phyloP scores from a whole-genome alignment of 1,140 invertebrate species.

The Aphaenogaster floridana region DNA sequence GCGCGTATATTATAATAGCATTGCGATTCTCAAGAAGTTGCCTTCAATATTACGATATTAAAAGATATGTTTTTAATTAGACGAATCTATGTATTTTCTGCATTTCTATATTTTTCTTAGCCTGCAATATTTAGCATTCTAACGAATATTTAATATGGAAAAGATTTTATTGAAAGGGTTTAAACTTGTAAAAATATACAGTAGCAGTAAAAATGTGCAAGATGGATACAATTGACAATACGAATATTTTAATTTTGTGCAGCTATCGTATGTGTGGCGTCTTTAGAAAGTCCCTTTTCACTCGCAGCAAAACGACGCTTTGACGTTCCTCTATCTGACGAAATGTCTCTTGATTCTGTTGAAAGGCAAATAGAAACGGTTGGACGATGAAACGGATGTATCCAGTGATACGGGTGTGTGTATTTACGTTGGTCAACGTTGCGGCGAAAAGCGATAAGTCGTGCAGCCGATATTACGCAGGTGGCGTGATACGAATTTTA shows the following conservation, averaged over 20 bases:
- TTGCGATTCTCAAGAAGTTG: background rate
- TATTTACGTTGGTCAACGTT: constrained; percentile 59
- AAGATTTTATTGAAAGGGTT: background rate
- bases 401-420: constrained; percentile 47
- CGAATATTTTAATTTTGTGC: constrained; percentile 26
- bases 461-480: constrained; percentile 62
- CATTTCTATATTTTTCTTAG: background rate
- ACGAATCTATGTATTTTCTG: background rate
- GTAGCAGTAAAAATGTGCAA: background rate
- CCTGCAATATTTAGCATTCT: background rate
- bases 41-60: background rate
- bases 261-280: background rate
- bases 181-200: background rate
- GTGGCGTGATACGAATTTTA: constrained; percentile 61
- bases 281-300: background rate
- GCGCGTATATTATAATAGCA: background rate
- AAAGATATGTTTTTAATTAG: constrained; percentile 9
- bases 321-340: constrained; percentile 41
- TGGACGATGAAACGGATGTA: constrained; percentile 40
- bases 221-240: background rate
- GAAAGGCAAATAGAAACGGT: constrained; percentile 69
- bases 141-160: background rate
- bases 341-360: constrained; percentile 66
- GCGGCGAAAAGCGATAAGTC: constrained; percentile 70
- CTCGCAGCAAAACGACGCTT: constrained; percentile 11